Conservation (phyloP, 2,888 invertebrate species). For the Oxyscelio sp. region DNA sequence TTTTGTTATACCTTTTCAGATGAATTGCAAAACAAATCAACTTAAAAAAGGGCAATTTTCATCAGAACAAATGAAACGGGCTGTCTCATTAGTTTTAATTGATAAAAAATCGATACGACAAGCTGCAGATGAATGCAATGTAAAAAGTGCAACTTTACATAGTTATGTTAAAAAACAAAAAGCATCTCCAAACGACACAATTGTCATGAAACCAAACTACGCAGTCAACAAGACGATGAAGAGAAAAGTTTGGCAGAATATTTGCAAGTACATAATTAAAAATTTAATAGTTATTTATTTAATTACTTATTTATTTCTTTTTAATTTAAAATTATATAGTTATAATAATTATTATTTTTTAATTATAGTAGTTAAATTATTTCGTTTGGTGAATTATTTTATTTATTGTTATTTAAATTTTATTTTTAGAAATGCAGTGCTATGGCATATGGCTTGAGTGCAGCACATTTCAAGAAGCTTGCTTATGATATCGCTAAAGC, state of each 20-base stretch:
- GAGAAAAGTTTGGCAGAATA: constrained; percentile 8
- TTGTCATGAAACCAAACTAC: constrained; percentile 19
- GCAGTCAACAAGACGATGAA: constrained; percentile 14
- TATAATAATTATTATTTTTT: background rate
- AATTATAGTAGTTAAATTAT: background rate
- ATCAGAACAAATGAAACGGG: background rate
- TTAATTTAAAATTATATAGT: background rate
- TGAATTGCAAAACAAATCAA: background rate
- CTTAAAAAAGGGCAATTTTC: constrained; percentile 10
- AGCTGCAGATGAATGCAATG: constrained; percentile 7
- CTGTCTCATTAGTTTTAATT: constrained; percentile 16
- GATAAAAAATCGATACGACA: constrained; percentile 6
- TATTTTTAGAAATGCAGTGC: constrained; percentile 32
- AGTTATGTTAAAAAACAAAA: constrained; percentile 22
- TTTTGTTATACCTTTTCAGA: background rate
- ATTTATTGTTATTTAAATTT: background rate
- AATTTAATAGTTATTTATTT: background rate
- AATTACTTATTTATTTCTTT: too few relatives aligned
- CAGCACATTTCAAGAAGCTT: background rate
- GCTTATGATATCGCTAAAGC: constrained; percentile 13
- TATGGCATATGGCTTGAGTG: constrained; percentile 26
- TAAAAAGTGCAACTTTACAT: constrained; percentile 3
- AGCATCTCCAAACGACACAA: background rate
- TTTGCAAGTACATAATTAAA: constrained; percentile 19
- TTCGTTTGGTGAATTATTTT: background rate